These are phyloP conservation scores for Eriocheir sinensis DNA, from an alignment of 1,140 invertebrate species.

Conservation along the genomic window DNA sequence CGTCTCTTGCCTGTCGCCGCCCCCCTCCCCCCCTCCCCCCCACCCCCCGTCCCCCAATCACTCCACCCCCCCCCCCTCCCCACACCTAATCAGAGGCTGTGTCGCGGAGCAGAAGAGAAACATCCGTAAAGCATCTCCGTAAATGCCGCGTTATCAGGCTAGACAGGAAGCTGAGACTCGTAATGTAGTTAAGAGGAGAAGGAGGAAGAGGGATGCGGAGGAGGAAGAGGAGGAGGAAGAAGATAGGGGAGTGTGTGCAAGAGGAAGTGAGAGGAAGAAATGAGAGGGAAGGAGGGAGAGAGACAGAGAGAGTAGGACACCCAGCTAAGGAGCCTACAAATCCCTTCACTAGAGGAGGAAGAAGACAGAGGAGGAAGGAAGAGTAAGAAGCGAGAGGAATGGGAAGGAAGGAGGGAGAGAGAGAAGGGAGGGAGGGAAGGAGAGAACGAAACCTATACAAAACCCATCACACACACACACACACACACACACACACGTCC, in stretches of 20 bases:
- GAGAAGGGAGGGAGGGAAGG: not conserved
- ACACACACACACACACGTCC: too few species aligned
- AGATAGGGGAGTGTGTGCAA: not conserved
- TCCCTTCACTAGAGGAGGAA: not conserved
- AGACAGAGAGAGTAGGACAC: not conserved
- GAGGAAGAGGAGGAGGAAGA: not conserved
- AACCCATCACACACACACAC: too few species aligned
- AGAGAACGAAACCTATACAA: too few species aligned
- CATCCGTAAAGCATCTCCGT: too few species aligned
- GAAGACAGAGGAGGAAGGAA: not conserved
- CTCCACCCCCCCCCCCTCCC: not conserved
- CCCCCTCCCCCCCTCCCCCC: not conserved
- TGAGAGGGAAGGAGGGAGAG: not conserved
- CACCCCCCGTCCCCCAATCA: not conserved
- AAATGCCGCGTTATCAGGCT: too few species aligned
- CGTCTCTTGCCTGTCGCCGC: not conserved
- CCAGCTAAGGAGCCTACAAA: not conserved
- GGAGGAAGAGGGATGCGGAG: not conserved
- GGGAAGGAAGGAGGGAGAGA: not conserved
- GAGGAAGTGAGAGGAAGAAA: not conserved
- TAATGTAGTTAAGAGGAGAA: not conserved
- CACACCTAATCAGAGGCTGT: too few species aligned
- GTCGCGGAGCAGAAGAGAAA: too few species aligned
- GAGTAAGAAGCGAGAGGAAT: too few species aligned
- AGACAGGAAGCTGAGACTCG: not conserved